Conservation (phyloP, 2,888 invertebrate genomes). For the Tiliacea aurago region DNA sequence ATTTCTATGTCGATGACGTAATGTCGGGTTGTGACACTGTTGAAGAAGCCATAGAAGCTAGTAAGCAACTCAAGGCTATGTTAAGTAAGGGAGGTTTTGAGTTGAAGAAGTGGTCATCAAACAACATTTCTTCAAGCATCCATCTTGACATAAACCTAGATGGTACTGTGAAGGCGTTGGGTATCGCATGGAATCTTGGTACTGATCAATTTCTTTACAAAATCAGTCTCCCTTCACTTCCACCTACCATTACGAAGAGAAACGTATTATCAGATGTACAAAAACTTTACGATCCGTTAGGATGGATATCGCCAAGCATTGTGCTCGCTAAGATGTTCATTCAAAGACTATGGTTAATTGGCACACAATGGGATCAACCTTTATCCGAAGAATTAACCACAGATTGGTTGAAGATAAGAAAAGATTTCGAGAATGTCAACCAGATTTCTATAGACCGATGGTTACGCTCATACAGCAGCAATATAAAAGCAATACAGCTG, state of each 20-base stretch:
- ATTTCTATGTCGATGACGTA: conserved; percentile 53
- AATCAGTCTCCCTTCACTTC: conserved; percentile 32
- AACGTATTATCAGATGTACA: conserved; percentile 27
- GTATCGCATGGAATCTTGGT: conserved; percentile 14
- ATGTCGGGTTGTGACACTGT: conserved; percentile 54
- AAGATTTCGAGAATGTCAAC: conserved; percentile 12
- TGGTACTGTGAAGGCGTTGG: conserved; percentile 30
- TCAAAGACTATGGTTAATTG: conserved; percentile 8
- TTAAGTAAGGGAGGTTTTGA: too few species aligned
- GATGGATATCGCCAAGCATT: conserved; percentile 2
- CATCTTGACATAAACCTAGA: conserved; percentile 29
- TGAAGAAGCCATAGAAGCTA: conserved; percentile 64
- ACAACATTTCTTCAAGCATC: conserved; percentile 2
- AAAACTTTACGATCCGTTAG: conserved; percentile 44
- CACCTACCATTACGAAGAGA: conserved; percentile 12
- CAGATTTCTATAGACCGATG: too few species aligned
- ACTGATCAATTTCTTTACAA: conserved; percentile 12
- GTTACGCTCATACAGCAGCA: too few species aligned
- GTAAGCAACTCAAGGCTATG: too few species aligned
- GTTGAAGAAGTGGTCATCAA: conserved; percentile 13
- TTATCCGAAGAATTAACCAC: conserved; percentile 13
- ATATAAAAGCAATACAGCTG: too few species aligned
- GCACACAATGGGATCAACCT: conserved; percentile 18
- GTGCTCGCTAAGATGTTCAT: too few species aligned
- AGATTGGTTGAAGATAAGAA: conserved; percentile 37